Base-by-base conservation (phyloP, 64 coral and sea anemone genomes). In the Trachythela sp. region DNA sequence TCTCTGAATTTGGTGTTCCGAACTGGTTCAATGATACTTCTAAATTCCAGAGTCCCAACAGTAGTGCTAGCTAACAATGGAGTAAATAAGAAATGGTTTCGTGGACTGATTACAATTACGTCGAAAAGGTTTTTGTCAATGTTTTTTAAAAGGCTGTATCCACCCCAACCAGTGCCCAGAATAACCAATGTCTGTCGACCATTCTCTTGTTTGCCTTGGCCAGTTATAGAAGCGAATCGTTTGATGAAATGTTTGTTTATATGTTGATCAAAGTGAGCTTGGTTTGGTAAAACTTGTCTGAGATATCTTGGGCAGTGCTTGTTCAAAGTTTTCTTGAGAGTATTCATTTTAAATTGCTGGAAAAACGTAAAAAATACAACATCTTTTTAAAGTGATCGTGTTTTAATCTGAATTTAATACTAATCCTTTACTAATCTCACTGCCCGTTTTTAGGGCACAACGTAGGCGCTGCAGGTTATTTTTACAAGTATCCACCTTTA, bases 51-150 rank as follows among this genome's bases (percentile, higher is more conserved):
- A 18, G 96, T 99, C 4, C 96, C 96, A 5, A 99, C 96, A 1
- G 96, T 99, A 26, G 96, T 99, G 22, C 96, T 99, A 51, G 93
- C 94, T 48, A 99, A 40, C n/a, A 99, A 59, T 2, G 93, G 96
- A 8, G 96, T 99, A 43, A 99, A 99, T 48, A 99, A 83, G 56
- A 98, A 98, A 36, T 98, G 95, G 26, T 99, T 99, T 49, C 96
- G 88, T 36, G 96, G 96, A 70, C 96, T 99, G n/a, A 94, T 87
- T 4, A 99, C 96, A 31, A 99, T 90, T 38, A 99, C 96, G 85
- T 99, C 96, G 68, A 95, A 99, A 1, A 99, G 45, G 83, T 99
- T 95, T 91, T 99, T 99, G 84, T 99, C 54, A 18, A 99, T 91
- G 70, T 95, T 90, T 41, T 99, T 99, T 0, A 99, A 84, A 0